These are phyloP conservation scores for Chrysochloris asiatica DNA, from an alignment of 2,113 vertebrate species.

Conservation along the genomic window DNA sequence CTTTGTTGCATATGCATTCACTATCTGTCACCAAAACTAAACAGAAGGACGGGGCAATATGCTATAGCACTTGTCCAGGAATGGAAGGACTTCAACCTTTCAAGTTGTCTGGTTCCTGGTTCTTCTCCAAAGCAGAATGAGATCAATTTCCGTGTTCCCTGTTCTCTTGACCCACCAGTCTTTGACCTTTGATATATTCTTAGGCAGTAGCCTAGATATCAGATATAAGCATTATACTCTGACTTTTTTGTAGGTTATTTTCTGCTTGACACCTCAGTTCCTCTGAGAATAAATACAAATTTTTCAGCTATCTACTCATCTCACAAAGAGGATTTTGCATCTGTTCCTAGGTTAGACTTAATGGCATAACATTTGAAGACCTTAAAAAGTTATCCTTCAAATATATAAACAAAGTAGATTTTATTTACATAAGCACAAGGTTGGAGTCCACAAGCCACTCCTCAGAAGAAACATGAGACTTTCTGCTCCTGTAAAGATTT, in stretches of 20 bases:
- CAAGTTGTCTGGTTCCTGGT: neutral
- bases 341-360: neutral
- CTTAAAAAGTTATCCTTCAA: neutral
- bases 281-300: neutral
- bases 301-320: neutral
- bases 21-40: neutral
- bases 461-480: too few species aligned
- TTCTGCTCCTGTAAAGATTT: too few species aligned
- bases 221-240: neutral
- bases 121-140: neutral
- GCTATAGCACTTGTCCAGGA: accelerated
- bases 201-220: neutral
- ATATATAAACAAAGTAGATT: conserved; percentile 14
- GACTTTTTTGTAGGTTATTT: neutral
- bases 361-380: conserved; percentile 2
- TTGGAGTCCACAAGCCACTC: too few species aligned
- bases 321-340: neutral
- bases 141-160: neutral
- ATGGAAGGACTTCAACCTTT: neutral
- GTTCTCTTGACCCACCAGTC: neutral
- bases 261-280: neutral
- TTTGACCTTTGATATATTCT: neutral
- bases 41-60: neutral
- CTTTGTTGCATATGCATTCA: neutral
- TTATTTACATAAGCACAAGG: neutral